Evolutionary conservation across 92 coral and sea anemone genomes (phyloP), one percentile per base, ranked within the genome.

Genomic region (Scolanthus callimorphus): DNA sequence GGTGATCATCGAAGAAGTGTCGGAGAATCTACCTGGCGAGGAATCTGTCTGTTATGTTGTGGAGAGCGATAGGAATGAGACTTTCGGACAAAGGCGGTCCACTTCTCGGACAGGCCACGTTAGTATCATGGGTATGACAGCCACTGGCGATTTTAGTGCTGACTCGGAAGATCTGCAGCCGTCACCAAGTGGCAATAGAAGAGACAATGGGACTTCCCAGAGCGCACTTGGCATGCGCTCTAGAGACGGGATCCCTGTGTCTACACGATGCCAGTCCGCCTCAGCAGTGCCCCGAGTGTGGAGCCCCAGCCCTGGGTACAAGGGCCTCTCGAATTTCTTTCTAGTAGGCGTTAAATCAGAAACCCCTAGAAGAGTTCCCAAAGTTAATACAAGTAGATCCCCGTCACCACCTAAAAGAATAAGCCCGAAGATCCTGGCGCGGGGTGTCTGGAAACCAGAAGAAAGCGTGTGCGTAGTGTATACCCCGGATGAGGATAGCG

Each of bases 311-410:
- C 92, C 85, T 2, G 31, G 71, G 3, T 81, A 84, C 60, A 79
- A 83, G 0, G 98, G 95, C 1, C 61, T 92, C 24, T 73, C 96
- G 0, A 72, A 73, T 30, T 92, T 92, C 63, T 92, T 92, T 49
- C 83, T 92, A 11, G 85, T 79, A 25, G 98, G 96, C 15, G 96
- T 92, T 21, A 58, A 77, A 31, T 53, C 62, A 6, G 84, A 46
- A 3, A 37, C 66, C 2, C 49, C 70, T 1, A 60, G 72, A 23
- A 38, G 23, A 27, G 43, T 51, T 0, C 60, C 63, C 15, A 25
- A 4, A 11, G 47, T 38, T 31, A 29, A 24, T 22, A 15, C 34
- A 9, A 37, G 59, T 4, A 30, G 44, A 22, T 45, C 27, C 27
- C 62, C 58, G 1, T 53, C 69, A 20, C 63, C 56, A 17, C 50